Conservation (phyloP, 2,888 invertebrate genomes). For the Synergus itoensis region DNA sequence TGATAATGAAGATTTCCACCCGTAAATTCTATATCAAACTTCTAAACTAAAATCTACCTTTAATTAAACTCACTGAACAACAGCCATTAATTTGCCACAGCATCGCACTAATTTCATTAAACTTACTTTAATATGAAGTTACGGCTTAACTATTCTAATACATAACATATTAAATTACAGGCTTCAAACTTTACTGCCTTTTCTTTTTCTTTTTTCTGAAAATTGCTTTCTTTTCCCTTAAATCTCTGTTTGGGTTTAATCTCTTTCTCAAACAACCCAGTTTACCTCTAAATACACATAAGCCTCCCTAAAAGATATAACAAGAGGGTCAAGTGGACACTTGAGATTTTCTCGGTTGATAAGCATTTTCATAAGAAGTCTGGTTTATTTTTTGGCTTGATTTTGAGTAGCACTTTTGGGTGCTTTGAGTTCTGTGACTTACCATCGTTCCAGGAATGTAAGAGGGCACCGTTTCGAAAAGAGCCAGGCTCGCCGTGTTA, state of each 20-base stretch:
- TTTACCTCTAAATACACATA: conserved; percentile 2
- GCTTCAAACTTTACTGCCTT: background rate
- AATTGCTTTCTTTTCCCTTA: background rate
- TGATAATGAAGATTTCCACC: background rate
- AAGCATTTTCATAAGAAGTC: background rate
- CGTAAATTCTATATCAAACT: background rate
- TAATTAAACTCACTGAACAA: background rate
- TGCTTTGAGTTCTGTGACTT: conserved; percentile 68
- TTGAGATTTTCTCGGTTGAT: background rate
- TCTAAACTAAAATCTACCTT: background rate
- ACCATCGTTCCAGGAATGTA: conserved; percentile 96
- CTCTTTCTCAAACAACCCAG: background rate
- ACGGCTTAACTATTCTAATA: too few relatives aligned
- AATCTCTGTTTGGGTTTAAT: background rate
- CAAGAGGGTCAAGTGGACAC: conserved; percentile 5
- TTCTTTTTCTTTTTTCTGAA: background rate
- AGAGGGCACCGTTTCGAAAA: conserved; percentile 96
- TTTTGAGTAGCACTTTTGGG: background rate
- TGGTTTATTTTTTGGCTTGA: background rate
- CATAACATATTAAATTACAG: background rate
- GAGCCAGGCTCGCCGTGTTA: conserved; percentile 81
- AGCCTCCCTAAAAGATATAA: background rate
- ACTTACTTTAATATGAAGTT: too few relatives aligned
- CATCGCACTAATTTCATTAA: background rate
- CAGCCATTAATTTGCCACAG: background rate